A percentile compares a stretch with the other conserved stretches of the same genome.
Evolutionary conservation across 2,888 invertebrate genomes (phyloP).

Genomic region (Heliconius ethilla): DNA sequence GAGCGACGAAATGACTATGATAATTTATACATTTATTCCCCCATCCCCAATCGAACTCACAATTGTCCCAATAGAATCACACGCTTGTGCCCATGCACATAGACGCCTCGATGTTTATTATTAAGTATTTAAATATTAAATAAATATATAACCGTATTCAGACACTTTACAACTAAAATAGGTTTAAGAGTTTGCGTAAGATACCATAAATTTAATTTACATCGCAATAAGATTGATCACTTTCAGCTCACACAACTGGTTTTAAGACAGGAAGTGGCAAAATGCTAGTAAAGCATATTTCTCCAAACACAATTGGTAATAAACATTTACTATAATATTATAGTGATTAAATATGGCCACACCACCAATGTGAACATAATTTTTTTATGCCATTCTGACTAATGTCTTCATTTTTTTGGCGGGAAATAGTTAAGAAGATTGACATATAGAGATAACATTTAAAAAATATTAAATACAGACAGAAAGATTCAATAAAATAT

Average conservation of each 20-base stretch:
- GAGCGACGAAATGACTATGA: too few relatives aligned
- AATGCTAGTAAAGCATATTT: slow-evolving; percentile 32
- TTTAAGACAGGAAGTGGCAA: slow-evolving; percentile 50
- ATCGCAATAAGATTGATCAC: slow-evolving; percentile 46
- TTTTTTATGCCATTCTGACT: too few relatives aligned
- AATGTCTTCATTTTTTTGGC: too few relatives aligned
- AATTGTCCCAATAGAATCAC: too few relatives aligned
- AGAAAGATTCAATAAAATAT: neutral
- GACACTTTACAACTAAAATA: slow-evolving; percentile 1
- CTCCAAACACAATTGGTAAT: slow-evolving; percentile 1
- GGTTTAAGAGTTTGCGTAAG: slow-evolving; percentile 29
- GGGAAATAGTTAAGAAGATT: too few relatives aligned
- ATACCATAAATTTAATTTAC: slow-evolving; percentile 41
- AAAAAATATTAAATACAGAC: neutral
- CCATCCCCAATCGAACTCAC: too few relatives aligned
- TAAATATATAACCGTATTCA: neutral
- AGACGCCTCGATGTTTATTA: too few relatives aligned
- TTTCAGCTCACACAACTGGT: slow-evolving; percentile 46
- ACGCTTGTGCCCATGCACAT: too few relatives aligned
- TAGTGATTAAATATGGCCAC: neutral
- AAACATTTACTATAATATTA: neutral
- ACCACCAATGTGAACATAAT: too few relatives aligned
- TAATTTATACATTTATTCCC: too few relatives aligned
- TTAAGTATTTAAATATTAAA: neutral
- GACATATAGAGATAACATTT: too few relatives aligned